Evolutionary conservation across 2,113 vertebrate genomes (phyloP).

Genomic region (Syngnathus typhle): DNA sequence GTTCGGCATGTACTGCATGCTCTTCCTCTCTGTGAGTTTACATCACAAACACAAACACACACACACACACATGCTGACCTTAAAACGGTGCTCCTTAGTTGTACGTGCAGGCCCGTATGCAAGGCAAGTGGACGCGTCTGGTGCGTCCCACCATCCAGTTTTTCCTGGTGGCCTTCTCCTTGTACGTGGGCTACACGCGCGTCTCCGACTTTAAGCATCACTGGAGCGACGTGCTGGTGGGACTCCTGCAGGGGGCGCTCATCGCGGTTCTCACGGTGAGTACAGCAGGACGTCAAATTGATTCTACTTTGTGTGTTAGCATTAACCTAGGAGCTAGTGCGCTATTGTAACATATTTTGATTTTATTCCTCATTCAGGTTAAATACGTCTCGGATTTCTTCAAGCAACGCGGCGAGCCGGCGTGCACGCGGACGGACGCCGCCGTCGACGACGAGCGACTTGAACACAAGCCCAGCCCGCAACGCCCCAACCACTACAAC

Average conservation of each 20-base stretch:
- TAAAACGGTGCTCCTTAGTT: conserved; percentile 63
- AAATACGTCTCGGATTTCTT: conserved; percentile 88
- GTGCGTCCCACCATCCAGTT: conserved; percentile 90
- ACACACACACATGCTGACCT: not conserved
- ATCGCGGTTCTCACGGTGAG: conserved; percentile 85
- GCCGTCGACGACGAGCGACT: conserved; percentile 57
- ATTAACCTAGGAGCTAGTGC: not conserved
- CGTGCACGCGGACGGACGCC: not conserved
- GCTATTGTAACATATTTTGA: not conserved
- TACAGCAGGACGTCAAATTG: not conserved
- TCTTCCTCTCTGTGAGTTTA: conserved; percentile 87
- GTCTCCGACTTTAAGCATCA: conserved; percentile 93
- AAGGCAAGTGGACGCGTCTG: conserved; percentile 83
- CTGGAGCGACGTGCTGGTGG: conserved; percentile 86
- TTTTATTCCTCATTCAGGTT: conserved; percentile 66
- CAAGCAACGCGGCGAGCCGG: conserved; percentile 74
- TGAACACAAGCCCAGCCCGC: conserved; percentile 76
- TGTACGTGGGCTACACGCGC: conserved; percentile 88
- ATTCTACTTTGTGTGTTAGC: not conserved
- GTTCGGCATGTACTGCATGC: conserved; percentile 97
- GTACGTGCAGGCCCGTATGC: conserved; percentile 84
- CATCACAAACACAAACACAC: conserved; percentile 5
- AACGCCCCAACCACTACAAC: conserved; percentile 72
- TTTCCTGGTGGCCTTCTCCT: conserved; percentile 82
- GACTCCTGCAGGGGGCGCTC: conserved; percentile 86